phyloP scores from a whole-genome alignment of 2,888 invertebrate species.

The Aphodius sticticus region DNA sequence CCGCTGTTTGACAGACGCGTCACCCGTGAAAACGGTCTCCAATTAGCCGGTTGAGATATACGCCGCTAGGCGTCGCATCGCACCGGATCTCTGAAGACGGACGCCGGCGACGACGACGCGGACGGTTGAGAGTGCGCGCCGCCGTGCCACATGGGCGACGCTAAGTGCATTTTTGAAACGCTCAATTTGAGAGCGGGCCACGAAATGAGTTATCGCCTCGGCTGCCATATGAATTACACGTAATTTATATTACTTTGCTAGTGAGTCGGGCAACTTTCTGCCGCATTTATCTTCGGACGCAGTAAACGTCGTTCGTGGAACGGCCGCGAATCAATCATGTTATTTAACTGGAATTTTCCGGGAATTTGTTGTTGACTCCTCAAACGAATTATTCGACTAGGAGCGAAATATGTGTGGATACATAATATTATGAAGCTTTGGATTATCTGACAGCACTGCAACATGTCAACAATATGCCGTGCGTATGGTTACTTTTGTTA shows the following conservation, averaged over 20 bases:
- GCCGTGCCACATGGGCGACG: constrained; percentile 20
- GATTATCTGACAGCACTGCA: no score
- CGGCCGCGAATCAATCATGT: constrained; percentile 13
- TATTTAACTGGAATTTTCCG: not conserved
- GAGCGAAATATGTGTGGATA: not conserved
- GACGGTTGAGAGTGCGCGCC: not conserved
- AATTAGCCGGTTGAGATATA: constrained; percentile 60
- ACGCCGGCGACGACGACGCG: not conserved
- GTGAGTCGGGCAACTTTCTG: constrained; percentile 22
- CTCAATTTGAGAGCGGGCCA: constrained; percentile 22
- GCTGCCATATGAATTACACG: constrained; percentile 19
- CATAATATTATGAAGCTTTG: not conserved
- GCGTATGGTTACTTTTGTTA: no score
- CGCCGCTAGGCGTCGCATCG: constrained; percentile 38
- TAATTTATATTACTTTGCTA: constrained; percentile 37
- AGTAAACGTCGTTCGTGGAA: not conserved
- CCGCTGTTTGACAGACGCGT: constrained; percentile 57
- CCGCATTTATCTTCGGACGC: constrained; percentile 49
- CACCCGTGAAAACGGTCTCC: constrained; percentile 58
- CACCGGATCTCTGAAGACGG: not conserved
- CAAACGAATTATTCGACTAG: not conserved
- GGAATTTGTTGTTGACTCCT: not conserved
- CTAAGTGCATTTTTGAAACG: constrained; percentile 26
- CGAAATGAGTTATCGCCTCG: constrained; percentile 20
- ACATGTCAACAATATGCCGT: no score